Base-by-base conservation (phyloP, 2,888 invertebrate genomes). In the Lasius fuliginosus region DNA sequence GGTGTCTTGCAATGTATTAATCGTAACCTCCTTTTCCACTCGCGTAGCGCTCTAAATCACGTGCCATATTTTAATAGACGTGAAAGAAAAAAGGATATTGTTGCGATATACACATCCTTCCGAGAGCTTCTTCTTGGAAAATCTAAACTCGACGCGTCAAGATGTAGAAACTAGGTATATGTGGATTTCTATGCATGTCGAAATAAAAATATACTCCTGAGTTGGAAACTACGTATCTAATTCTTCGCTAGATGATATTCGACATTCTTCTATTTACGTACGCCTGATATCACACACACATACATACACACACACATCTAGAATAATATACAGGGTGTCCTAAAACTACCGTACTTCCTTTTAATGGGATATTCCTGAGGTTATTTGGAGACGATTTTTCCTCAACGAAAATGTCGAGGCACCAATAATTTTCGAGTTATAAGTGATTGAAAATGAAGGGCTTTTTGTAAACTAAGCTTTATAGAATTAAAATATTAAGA, bases 121-220 rank as follows among this genome's bases (percentile, higher is more conserved):
- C 33, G 30, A 18, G 30, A 65, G 46, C 23, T 65, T 15, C 30
- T 30, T 69, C 40, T 68, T 12, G 40, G 18, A 69, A 77, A 40
- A 68, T 56, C 69, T 56, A 69, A 56, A 30, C 11, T 18, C 27
- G 8, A 27, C 40, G 68, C 40, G 68, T 77, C 68, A 77, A 69
- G 36, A 4, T n/a, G 56, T 30, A 40, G 40, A 30, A 77, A 67
- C 76, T 33, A 18, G 18, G 53, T 67, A 67, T 36, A 15, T 65
- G 33, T 30, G 76, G 40, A 68, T 77, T 40, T 15, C 40, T 69
- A 40, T 77, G 53, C 30, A 69, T 56, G 69, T 77, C 77, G 69
- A 77, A 77, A 77, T 77, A 77, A 77, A 77, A 77, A 77, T 77
- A 69, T 15, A 27, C 56, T n/a, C 69, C 40, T 40, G 30, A 77